phyloP scores from a whole-genome alignment of 2,113 vertebrate species.

The Platanista minor region DNA sequence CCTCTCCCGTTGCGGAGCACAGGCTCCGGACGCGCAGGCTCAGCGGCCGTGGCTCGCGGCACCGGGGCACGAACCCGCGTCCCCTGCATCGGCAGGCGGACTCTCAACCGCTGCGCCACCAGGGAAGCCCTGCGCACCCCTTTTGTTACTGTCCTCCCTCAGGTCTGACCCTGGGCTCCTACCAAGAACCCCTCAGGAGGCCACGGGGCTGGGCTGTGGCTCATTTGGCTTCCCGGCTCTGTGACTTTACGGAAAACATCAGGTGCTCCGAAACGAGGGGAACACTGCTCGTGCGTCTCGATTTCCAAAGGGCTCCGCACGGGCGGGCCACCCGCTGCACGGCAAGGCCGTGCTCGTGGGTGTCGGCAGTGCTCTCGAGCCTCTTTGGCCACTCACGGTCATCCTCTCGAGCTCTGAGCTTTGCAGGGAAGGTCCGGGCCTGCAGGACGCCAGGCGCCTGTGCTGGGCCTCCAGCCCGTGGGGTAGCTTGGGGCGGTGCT shows the following conservation, averaged over 20 bases:
- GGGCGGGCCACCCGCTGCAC: accelerated
- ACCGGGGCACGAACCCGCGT: too few relatives aligned
- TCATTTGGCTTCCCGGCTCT: background rate
- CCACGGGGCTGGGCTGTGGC: background rate
- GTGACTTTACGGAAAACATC: background rate
- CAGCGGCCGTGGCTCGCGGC: too few relatives aligned
- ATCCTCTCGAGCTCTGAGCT: background rate
- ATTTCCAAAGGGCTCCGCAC: background rate
- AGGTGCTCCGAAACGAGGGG: background rate
- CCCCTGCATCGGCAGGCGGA: too few relatives aligned
- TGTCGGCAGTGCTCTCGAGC: accelerated
- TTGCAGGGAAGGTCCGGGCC: background rate
- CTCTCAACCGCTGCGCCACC: too few relatives aligned
- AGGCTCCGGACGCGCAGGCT: too few relatives aligned
- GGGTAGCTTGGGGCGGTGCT: background rate
- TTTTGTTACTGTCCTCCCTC: background rate
- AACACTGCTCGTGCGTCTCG: background rate
- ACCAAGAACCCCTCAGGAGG: background rate
- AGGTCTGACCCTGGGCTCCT: background rate
- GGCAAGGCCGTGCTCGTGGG: accelerated
- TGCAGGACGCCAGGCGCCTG: too few relatives aligned
- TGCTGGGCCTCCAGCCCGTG: background rate
- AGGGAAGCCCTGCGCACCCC: too few relatives aligned
- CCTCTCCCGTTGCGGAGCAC: too few relatives aligned
- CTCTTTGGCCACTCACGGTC: accelerated